Percentiles rank a stretch among this genome's conserved stretches.
These are phyloP conservation scores for Megastigmus dorsalis DNA, from an alignment of 2,888 invertebrate species.

Conservation along the genomic window DNA sequence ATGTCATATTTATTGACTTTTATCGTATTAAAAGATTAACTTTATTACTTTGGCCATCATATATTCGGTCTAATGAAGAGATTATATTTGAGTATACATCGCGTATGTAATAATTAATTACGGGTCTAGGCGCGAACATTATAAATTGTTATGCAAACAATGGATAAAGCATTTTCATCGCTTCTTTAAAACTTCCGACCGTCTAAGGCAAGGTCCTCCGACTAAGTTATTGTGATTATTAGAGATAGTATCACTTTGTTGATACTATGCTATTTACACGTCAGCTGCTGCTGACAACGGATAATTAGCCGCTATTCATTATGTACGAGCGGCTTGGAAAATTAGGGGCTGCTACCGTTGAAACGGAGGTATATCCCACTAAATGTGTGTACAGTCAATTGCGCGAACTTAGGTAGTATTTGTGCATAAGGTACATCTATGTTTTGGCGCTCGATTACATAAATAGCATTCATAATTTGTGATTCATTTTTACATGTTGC, in stretches of 20 bases:
- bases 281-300: conserved; percentile 13
- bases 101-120: background rate
- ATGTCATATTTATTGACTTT: too few species aligned
- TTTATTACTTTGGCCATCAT: too few species aligned
- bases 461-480: background rate
- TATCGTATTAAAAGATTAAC: too few species aligned
- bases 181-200: conserved; percentile 31
- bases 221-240: conserved; percentile 22
- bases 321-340: conserved; percentile 6
- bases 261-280: conserved; percentile 16
- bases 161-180: conserved; percentile 35
- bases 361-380: background rate
- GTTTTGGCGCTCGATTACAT: too few species aligned
- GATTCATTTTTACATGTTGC: background rate
- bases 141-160: conserved; percentile 31
- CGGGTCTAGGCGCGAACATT: background rate
- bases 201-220: conserved; percentile 19
- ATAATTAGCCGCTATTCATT: conserved; percentile 14
- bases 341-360: background rate
- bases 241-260: conserved; percentile 25
- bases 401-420: too few species aligned
- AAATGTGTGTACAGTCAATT: too few species aligned
- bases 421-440: too few species aligned
- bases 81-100: background rate
- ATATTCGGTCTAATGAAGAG: too few species aligned